Percentiles rank a stretch among this genome's conserved stretches.
Conservation (phyloP, 2,113 vertebrate species). For the Phrynosoma blainvillii region DNA sequence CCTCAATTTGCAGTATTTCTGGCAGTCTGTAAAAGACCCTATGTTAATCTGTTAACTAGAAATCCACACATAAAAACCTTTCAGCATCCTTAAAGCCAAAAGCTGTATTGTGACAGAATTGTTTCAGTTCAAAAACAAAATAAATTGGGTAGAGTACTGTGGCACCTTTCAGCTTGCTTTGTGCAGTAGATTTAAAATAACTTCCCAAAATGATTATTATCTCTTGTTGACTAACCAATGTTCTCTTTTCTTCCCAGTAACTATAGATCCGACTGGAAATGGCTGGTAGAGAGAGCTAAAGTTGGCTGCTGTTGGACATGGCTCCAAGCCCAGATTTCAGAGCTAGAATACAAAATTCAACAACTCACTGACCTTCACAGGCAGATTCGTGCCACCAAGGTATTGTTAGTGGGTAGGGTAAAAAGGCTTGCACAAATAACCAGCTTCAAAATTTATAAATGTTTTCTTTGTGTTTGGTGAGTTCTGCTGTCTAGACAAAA, state of each 20-base stretch:
- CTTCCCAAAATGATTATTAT: constrained; percentile 67
- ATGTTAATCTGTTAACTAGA: background rate
- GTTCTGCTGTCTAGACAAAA: constrained; percentile 22
- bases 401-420: constrained; percentile 70
- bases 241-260: constrained; percentile 79
- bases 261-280: constrained; percentile 83
- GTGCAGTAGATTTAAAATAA: constrained; percentile 61
- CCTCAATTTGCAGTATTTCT: no score
- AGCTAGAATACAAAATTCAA: constrained; percentile 89
- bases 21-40: no score
- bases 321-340: constrained; percentile 90
- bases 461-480: background rate
- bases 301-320: constrained; percentile 93
- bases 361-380: constrained; percentile 85
- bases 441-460: background rate
- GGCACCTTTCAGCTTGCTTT: background rate
- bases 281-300: constrained; percentile 88
- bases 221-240: constrained; percentile 72
- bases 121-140: background rate
- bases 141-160: background rate
- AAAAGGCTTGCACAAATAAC: constrained; percentile 44
- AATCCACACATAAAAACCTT: background rate
- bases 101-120: background rate
- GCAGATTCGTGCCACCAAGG: constrained; percentile 88
- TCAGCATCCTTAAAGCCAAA: background rate